Percentiles rank a stretch among this genome's conserved stretches.
Evolutionary conservation across 64 coral and sea anemone species (phyloP).

Genomic region (Montipora foliosa): DNA sequence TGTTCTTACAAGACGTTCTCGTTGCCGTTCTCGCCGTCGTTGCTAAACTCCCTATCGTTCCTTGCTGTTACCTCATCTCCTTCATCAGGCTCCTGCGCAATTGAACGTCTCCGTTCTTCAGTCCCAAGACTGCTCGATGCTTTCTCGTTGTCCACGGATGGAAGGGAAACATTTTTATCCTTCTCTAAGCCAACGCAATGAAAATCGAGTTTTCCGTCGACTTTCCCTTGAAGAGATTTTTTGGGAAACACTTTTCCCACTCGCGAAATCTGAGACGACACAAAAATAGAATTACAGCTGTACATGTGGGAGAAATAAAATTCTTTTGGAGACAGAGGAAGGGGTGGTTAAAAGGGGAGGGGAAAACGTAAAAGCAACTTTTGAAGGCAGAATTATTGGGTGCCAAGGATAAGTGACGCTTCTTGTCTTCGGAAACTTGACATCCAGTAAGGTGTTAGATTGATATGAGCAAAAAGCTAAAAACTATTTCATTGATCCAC

Average conservation of each 20-base stretch:
- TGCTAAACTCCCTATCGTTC: neutral
- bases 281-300: neutral
- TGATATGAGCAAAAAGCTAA: no score
- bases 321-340: neutral
- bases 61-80: neutral
- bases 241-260: conserved; percentile 72
- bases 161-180: conserved; percentile 42
- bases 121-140: neutral
- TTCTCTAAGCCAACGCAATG: conserved; percentile 36
- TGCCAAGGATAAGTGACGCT: no score
- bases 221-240: conserved; percentile 4
- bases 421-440: no score
- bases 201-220: conserved; percentile 40
- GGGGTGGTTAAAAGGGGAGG: no score
- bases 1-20: no score
- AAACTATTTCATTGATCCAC: no score
- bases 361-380: no score
- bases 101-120: neutral
- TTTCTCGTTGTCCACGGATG: neutral
- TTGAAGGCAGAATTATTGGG: no score
- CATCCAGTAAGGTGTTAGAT: no score
- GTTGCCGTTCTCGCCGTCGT: no score
- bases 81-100: neutral
- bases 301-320: neutral
- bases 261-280: conserved; percentile 2